phyloP scores from a whole-genome alignment of 2,888 invertebrate species.

The Pachymerium ferrugineum region DNA sequence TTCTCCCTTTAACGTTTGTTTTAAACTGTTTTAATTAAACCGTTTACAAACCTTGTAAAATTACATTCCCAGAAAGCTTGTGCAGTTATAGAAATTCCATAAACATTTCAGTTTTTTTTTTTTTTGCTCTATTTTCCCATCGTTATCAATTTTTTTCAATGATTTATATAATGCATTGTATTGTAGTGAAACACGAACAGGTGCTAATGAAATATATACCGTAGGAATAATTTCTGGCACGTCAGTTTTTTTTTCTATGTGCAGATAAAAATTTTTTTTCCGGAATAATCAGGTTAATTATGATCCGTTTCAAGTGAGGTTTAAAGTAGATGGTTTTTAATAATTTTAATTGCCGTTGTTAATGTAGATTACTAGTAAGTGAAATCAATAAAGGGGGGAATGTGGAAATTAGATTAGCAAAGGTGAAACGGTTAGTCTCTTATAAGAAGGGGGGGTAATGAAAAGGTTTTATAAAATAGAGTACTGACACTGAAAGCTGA shows the following conservation, averaged over 20 bases:
- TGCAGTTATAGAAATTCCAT: neutral
- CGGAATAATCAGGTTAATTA: neutral
- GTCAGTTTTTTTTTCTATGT: neutral
- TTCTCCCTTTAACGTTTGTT: neutral
- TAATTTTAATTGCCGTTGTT: neutral
- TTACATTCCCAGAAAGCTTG: neutral
- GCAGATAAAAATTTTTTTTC: neutral
- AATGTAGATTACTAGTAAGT: no score
- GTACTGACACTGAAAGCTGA: neutral
- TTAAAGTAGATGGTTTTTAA: neutral
- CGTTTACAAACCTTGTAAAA: neutral
- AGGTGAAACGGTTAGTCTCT: neutral
- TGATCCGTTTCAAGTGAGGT: neutral
- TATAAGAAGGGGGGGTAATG: neutral
- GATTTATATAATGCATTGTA: neutral
- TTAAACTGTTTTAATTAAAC: neutral
- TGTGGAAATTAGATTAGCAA: neutral
- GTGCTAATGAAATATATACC: neutral
- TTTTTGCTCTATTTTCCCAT: neutral
- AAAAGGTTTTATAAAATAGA: conserved; percentile 2
- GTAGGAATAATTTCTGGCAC: neutral
- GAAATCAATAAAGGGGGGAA: neutral
- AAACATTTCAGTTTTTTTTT: neutral
- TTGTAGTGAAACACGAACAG: neutral
- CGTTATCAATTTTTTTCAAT: neutral